Percentiles rank a stretch among this genome's conserved stretches.
Evolutionary conservation across 2,888 invertebrate species (phyloP).

Genomic region (Rhagophthalmus giganteus): DNA sequence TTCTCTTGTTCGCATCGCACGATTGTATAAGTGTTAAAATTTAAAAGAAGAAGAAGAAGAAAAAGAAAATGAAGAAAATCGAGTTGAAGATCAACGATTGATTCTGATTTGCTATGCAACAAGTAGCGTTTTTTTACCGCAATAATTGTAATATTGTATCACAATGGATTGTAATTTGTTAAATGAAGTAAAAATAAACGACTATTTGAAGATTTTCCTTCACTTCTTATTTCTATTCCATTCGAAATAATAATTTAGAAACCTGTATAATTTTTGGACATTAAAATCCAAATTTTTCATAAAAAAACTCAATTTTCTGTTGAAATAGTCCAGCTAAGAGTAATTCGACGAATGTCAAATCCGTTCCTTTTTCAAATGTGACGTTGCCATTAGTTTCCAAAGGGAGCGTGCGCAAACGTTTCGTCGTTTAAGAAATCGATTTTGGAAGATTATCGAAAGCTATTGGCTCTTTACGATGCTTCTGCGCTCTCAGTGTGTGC

Average conservation of each 20-base stretch:
- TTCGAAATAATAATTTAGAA: neutral
- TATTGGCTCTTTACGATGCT: constrained; percentile 44
- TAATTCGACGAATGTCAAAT: no score
- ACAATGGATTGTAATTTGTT: constrained; percentile 57
- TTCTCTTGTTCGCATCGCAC: constrained; percentile 46
- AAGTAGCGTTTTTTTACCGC: constrained; percentile 51
- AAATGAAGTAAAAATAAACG: constrained; percentile 52
- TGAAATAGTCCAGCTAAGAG: no score
- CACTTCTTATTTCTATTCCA: neutral
- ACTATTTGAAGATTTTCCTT: constrained; percentile 18
- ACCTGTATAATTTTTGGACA: no score
- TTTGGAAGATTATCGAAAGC: constrained; percentile 36
- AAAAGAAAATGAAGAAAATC: constrained; percentile 28
- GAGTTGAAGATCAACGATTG: constrained; percentile 5
- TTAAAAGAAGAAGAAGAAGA: constrained; percentile 7
- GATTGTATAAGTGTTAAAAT: no score
- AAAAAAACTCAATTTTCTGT: no score
- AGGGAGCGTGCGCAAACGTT: constrained; percentile 25
- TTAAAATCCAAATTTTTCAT: no score
- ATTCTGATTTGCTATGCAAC: constrained; percentile 29
- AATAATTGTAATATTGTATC: constrained; percentile 55
- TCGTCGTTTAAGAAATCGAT: constrained; percentile 36
- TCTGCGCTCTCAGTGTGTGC: constrained; percentile 45
- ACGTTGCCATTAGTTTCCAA: no score
- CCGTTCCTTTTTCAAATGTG: neutral